Percentiles rank a stretch among this genome's conserved stretches.
phyloP scores from a whole-genome alignment of 37 sponge, comb jelly and placozoan genomes.

The Hexactinellida sp. region DNA sequence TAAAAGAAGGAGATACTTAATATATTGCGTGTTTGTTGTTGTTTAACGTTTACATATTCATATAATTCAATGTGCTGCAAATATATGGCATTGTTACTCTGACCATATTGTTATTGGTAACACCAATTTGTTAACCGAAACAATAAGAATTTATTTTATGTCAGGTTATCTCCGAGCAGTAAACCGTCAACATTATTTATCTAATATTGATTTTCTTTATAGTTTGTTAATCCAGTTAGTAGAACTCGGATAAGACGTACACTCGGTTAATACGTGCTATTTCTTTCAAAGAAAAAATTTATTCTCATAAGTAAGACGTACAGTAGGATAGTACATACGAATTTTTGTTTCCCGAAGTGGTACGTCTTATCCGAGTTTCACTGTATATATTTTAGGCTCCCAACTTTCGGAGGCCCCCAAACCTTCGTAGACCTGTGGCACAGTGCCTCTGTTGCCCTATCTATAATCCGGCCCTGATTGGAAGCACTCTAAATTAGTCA shows the following conservation, averaged over 20 bases:
- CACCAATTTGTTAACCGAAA: too few relatives aligned
- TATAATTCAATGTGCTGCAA: not conserved
- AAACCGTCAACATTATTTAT: conserved; percentile 9
- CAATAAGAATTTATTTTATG: too few relatives aligned
- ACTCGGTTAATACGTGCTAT: not conserved
- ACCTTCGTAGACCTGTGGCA: not conserved
- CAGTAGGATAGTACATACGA: not conserved
- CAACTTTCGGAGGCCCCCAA: not conserved
- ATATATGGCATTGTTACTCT: not conserved
- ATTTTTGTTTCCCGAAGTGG: not conserved
- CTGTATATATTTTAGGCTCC: not conserved
- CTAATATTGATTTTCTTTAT: not conserved
- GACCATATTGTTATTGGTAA: not conserved
- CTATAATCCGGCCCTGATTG: not conserved
- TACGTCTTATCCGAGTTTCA: not conserved
- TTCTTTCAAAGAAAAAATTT: not conserved
- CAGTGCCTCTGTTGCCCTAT: not conserved
- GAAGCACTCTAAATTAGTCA: too few relatives aligned
- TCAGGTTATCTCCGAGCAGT: too few relatives aligned
- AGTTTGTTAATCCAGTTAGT: conserved; percentile 18
- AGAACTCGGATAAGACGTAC: conserved; percentile 15
- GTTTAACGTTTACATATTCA: not conserved
- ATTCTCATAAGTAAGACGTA: not conserved
- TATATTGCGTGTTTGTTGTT: not conserved
- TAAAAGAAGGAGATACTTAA: not conserved